Conservation (phyloP, 1,140 invertebrate genomes). For the Sitophilus oryzae region DNA sequence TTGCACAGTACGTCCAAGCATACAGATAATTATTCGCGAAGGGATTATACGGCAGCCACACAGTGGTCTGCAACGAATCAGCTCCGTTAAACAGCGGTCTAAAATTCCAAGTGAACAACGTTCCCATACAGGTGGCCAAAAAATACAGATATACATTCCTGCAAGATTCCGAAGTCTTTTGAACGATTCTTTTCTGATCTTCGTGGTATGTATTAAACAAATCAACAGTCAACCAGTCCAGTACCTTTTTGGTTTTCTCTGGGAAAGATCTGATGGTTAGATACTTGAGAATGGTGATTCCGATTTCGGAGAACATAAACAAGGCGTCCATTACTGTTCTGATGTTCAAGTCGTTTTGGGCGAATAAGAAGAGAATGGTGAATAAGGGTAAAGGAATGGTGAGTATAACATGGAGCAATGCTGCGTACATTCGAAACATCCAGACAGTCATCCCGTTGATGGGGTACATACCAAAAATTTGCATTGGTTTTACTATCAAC, state of each 20-base stretch:
- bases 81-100: background rate
- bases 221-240: background rate
- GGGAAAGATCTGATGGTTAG: background rate
- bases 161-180: background rate
- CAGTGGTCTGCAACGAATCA: background rate
- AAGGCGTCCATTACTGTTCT: background rate
- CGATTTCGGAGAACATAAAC: background rate
- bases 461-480: background rate
- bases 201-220: background rate
- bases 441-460: background rate
- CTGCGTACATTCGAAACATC: background rate
- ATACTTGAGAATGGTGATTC: background rate
- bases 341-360: background rate
- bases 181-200: background rate
- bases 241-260: background rate
- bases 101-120: background rate
- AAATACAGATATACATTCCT: background rate
- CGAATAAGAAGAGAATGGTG: background rate
- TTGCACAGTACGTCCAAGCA: background rate
- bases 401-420: background rate
- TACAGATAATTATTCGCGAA: background rate
- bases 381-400: background rate
- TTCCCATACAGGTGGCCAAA: background rate
- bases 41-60: background rate
- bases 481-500: background rate